phyloP scores from a whole-genome alignment of 2,113 vertebrate species.

The Paraplagusia blochii region DNA sequence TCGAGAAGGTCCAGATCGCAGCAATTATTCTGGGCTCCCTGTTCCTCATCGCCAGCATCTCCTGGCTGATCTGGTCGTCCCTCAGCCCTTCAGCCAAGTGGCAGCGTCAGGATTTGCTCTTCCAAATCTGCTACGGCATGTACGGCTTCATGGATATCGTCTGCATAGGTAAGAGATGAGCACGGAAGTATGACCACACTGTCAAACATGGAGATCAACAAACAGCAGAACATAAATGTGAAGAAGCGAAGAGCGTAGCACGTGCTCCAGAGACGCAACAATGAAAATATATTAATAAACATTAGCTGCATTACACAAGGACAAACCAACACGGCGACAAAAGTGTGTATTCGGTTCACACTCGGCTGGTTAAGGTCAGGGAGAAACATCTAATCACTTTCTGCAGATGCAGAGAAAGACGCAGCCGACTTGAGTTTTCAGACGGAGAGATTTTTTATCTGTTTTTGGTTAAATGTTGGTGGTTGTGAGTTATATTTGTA shows the following conservation, averaged over 20 bases:
- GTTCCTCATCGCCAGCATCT: constrained; percentile 95
- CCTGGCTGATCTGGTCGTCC: constrained; percentile 95
- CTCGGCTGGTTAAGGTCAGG: constrained; percentile 30
- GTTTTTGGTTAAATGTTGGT: constrained; percentile 30
- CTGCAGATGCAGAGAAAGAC: constrained; percentile 47
- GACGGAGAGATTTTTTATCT: neutral
- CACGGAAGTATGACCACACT: neutral
- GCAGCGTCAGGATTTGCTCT: constrained; percentile 93
- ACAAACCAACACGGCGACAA: constrained; percentile 26
- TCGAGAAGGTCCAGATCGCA: constrained; percentile 94
- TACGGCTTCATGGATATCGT: constrained; percentile 97
- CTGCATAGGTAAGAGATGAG: constrained; percentile 84
- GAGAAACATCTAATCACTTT: constrained; percentile 17
- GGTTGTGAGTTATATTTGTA: constrained; percentile 30
- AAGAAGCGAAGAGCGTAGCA: constrained; percentile 8
- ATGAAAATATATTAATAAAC: constrained; percentile 37
- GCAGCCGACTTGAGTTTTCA: constrained; percentile 20
- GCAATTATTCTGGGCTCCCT: constrained; percentile 92
- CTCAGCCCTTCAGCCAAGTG: constrained; percentile 95
- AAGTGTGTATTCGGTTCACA: constrained; percentile 22
- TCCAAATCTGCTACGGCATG: constrained; percentile 97
- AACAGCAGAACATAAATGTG: neutral
- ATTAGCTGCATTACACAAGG: constrained; percentile 38
- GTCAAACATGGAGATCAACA: neutral
- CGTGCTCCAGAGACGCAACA: constrained; percentile 16